phyloP scores from a whole-genome alignment of 2,113 vertebrate species.

The Actenoides lindsayi region DNA sequence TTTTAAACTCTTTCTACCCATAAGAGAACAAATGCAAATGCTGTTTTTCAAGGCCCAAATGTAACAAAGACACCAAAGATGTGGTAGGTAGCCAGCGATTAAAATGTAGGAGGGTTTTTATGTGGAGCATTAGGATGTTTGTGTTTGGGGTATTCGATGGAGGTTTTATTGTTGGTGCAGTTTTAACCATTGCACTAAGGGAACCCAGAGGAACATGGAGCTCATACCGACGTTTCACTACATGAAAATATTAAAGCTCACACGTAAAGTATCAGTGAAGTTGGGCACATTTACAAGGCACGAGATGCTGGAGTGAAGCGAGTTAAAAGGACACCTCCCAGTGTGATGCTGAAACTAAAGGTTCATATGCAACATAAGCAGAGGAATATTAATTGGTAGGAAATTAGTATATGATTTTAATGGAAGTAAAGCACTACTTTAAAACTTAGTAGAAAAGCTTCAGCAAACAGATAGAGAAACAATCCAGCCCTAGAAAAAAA shows the following conservation, averaged over 20 bases:
- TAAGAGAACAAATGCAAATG: neutral
- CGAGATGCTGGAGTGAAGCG: neutral
- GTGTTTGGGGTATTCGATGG: neutral
- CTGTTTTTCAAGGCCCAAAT: neutral
- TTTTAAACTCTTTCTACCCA: neutral
- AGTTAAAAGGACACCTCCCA: neutral
- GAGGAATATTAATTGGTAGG: neutral
- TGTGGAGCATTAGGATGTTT: fast-evolving
- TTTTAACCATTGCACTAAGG: neutral
- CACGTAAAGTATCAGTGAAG: neutral
- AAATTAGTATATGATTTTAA: neutral
- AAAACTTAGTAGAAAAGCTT: neutral
- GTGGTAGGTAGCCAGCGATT: neutral
- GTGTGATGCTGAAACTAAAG: neutral
- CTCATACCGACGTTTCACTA: too few relatives aligned
- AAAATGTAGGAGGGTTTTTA: neutral
- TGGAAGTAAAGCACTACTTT: neutral
- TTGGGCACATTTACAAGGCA: neutral
- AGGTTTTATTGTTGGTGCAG: neutral
- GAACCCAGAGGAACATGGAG: neutral
- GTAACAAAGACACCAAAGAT: neutral
- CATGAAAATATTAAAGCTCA: too few relatives aligned
- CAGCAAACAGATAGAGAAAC: neutral
- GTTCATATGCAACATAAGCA: neutral
- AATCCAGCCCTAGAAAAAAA: neutral